Base-by-base conservation (phyloP, 2,113 vertebrate species). In the Piprites chloris region DNA sequence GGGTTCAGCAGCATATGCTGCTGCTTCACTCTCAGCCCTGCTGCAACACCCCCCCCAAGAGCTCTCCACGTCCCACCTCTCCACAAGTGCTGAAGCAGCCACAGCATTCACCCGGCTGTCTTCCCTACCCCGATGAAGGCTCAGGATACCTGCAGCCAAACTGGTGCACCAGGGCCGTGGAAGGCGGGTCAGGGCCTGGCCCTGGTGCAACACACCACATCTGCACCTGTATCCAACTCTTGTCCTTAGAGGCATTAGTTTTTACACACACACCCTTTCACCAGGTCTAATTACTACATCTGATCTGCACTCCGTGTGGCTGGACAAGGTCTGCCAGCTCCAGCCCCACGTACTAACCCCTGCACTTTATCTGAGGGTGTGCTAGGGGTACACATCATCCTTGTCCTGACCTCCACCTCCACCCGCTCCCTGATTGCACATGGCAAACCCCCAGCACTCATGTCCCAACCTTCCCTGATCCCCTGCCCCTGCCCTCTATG, bases 1-100 rank as follows among this genome's bases (percentile, higher is more conserved):
- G 0, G 56, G 14, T 67, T 20, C 69, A 71, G 58, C 47, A 90
- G n/a, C 14, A 37, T 6, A n/a, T 0, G 0, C 26, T 2, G 0
- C 63, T 65, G 27, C 46, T 81, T 66, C 9, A 2, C 22, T 39
- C 28, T 77, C 76, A 35, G 61, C 18, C 33, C 30, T 1, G 1
- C 13, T 59, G 30, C 59, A 23, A 5, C 1, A 0, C 0, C 2
- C 9, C 18, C 18, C 19, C 28, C 13, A 5, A 7, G 65, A 69
- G 37, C 19, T 58, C 41, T 24, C 32, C 13, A 1, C 3, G 15
- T 61, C 46, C 46, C 59, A 8, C 14, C 39, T 35, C 22, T 8
- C 13, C 2, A 3, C 8, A 85, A 28, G 8, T 6, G 28, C 37
- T 32, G 37, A 17, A 27, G 8, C 55, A 83, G 56, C n/a, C 53